These are phyloP conservation scores for Epicauta chinensis DNA, from an alignment of 1,140 invertebrate genomes.

Conservation along the genomic window DNA sequence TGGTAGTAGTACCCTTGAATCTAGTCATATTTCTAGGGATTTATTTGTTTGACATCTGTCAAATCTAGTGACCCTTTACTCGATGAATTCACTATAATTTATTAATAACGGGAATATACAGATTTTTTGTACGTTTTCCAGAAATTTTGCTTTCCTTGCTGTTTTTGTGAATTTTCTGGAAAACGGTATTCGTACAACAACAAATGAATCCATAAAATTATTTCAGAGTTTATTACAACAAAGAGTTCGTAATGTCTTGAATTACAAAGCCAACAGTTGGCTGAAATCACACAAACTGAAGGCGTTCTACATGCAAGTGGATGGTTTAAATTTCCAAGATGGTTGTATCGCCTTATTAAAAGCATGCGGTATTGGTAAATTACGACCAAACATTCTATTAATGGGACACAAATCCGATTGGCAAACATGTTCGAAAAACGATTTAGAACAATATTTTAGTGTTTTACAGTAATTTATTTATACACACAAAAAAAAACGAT, in stretches of 20 bases:
- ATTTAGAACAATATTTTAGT: conserved; percentile 82
- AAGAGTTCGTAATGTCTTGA: conserved; percentile 45
- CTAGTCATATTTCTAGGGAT: too few relatives aligned
- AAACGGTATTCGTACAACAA: too few relatives aligned
- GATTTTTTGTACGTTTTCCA: too few relatives aligned
- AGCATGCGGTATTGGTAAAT: conserved; percentile 80
- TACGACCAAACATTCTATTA: conserved; percentile 82
- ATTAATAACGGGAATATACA: too few relatives aligned
- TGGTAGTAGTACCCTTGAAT: too few relatives aligned
- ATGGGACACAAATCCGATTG: conserved; percentile 92
- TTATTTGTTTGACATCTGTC: too few relatives aligned
- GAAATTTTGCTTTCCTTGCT: too few relatives aligned
- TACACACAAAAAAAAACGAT: neutral
- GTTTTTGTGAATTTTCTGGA: too few relatives aligned
- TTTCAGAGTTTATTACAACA: conserved; percentile 35
- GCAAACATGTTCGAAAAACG: conserved; percentile 63
- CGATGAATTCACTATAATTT: too few relatives aligned
- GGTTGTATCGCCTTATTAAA: conserved; percentile 69
- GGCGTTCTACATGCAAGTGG: conserved; percentile 83
- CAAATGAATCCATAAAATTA: neutral
- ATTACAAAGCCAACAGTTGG: conserved; percentile 69
- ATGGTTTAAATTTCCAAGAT: conserved; percentile 69
- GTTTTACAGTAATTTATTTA: conserved; percentile 77
- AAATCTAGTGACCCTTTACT: too few relatives aligned
- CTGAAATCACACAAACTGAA: conserved; percentile 79